phyloP scores from a whole-genome alignment of 2,797 vertebrate species.

The Phataginus tricuspis region DNA sequence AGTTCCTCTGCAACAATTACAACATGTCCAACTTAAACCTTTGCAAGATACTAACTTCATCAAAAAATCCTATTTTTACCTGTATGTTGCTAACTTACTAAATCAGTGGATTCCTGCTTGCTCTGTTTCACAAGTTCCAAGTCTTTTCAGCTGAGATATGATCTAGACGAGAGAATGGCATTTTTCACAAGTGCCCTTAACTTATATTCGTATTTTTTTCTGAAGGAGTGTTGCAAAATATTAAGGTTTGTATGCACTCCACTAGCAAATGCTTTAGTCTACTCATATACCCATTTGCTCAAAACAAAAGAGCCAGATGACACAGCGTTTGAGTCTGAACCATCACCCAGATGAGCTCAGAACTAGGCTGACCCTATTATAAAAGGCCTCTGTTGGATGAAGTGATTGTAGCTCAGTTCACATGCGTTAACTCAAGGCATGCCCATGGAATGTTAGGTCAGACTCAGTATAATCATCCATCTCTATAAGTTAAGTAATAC shows the following conservation, averaged over 20 bases:
- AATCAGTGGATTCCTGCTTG: neutral
- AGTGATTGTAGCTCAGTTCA: neutral
- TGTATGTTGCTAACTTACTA: neutral
- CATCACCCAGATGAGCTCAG: neutral
- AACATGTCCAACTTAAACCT: neutral
- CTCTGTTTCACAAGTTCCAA: neutral
- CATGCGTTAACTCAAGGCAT: neutral
- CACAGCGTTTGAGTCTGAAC: neutral
- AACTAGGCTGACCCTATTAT: neutral
- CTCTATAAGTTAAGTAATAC: neutral
- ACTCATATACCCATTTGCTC: neutral
- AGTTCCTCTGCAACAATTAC: neutral
- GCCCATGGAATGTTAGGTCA: neutral
- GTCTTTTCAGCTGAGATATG: neutral
- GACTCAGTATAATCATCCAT: neutral
- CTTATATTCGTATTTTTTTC: neutral
- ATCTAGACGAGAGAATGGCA: neutral
- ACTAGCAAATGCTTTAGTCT: neutral
- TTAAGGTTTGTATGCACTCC: neutral
- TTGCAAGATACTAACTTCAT: neutral
- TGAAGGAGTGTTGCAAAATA: neutral
- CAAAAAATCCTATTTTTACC: neutral
- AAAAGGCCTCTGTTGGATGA: neutral
- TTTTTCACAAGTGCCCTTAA: neutral
- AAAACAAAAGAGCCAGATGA: neutral